Conservation (phyloP, 1,140 invertebrate species). For the Cardiocondyla obscurior region DNA sequence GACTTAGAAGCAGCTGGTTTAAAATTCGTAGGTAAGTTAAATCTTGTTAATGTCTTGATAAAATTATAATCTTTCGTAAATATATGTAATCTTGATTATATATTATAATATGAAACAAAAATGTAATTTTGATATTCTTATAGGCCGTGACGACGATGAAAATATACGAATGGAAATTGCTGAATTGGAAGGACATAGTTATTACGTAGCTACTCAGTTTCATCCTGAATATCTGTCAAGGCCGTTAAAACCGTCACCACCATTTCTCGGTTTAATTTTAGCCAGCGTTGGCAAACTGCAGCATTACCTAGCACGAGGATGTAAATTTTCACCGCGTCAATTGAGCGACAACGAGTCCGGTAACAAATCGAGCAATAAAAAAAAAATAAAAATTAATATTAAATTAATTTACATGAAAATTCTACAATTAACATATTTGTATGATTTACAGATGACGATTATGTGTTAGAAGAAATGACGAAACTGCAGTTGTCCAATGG, state of each 20-base stretch:
- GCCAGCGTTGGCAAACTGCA: conserved; percentile 92
- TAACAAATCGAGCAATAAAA: conserved; percentile 60
- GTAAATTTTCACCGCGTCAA: conserved; percentile 87
- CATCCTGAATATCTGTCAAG: conserved; percentile 99
- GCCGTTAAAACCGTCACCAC: conserved; percentile 96
- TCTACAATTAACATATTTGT: neutral
- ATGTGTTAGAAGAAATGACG: neutral
- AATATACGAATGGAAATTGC: conserved; percentile 94
- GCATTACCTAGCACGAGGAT: conserved; percentile 88
- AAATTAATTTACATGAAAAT: neutral
- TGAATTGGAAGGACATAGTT: conserved; percentile 91
- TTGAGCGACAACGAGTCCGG: conserved; percentile 89
- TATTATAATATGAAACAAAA: neutral
- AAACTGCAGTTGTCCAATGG: conserved; percentile 11
- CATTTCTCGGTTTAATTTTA: conserved; percentile 97
- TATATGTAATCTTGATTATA: neutral
- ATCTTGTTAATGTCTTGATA: neutral
- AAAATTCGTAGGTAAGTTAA: conserved; percentile 92
- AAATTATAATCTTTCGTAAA: neutral
- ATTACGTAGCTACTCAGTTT: conserved; percentile 98
- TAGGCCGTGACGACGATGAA: conserved; percentile 87
- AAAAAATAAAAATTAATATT: neutral
- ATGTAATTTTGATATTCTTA: conserved; percentile 45
- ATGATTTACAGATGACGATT: conserved; percentile 48
- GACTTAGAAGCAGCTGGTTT: conserved; percentile 93